phyloP scores from a whole-genome alignment of 1,140 invertebrate species.

The Drosophila repleta region DNA sequence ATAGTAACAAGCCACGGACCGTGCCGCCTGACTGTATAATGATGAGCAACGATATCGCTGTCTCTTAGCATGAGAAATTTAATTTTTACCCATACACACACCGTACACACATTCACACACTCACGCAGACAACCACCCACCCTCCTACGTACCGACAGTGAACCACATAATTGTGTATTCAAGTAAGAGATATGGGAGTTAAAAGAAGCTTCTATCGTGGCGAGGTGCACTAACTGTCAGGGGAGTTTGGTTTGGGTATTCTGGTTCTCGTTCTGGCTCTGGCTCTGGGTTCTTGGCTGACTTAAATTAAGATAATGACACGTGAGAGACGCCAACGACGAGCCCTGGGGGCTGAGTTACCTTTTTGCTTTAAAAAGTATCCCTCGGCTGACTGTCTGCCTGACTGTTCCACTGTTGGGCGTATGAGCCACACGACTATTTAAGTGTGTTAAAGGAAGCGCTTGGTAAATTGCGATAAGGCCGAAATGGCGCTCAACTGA shows the following conservation, averaged over 20 bases:
- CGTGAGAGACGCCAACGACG: constrained; percentile 53
- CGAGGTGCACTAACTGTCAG: neutral
- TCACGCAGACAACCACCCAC: neutral
- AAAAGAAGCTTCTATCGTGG: constrained; percentile 69
- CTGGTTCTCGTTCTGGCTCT: neutral
- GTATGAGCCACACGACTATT: neutral
- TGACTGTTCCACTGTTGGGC: no score
- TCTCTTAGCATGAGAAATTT: constrained; percentile 73
- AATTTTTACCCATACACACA: constrained; percentile 60
- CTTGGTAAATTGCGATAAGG: constrained; percentile 78
- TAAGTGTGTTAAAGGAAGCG: constrained; percentile 43
- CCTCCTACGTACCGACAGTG: constrained; percentile 18
- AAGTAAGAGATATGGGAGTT: constrained; percentile 75
- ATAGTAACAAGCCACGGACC: constrained; percentile 63
- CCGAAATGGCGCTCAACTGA: constrained; percentile 50
- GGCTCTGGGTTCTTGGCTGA: constrained; percentile 33
- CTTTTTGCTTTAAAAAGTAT: constrained; percentile 24
- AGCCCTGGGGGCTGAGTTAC: constrained; percentile 16
- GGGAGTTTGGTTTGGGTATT: neutral
- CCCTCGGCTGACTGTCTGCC: constrained; percentile 5
- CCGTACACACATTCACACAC: no score
- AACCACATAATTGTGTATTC: constrained; percentile 77
- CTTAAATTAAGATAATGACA: constrained; percentile 81
- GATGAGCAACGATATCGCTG: constrained; percentile 63
- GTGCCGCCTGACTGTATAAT: constrained; percentile 63